phyloP scores from a whole-genome alignment of 2,113 vertebrate species.

The Semicossyphus pulcher region DNA sequence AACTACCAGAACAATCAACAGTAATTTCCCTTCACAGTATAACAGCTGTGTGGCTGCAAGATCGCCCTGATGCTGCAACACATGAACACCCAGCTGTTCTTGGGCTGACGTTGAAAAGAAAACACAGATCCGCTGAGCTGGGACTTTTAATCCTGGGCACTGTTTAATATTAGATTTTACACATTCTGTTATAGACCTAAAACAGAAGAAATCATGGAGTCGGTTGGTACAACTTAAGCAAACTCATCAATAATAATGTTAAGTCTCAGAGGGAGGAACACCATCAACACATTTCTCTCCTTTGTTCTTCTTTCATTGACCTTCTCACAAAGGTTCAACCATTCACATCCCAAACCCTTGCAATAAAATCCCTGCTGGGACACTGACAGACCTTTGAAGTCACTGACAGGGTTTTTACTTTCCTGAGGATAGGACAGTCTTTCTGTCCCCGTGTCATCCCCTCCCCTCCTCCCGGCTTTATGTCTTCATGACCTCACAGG shows the following conservation, averaged over 20 bases:
- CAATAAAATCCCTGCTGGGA: slow-evolving; percentile 36
- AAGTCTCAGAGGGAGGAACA: neutral
- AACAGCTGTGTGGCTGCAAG: too few relatives aligned
- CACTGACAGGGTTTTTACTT: slow-evolving; percentile 43
- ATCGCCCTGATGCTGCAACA: too few relatives aligned
- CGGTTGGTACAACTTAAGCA: too few relatives aligned
- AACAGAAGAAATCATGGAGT: too few relatives aligned
- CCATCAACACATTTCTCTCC: neutral
- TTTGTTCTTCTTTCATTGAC: neutral
- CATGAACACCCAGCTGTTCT: too few relatives aligned
- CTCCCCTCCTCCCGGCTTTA: slow-evolving; percentile 19
- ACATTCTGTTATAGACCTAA: too few relatives aligned
- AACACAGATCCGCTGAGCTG: too few relatives aligned
- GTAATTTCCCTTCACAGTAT: too few relatives aligned
- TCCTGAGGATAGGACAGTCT: slow-evolving; percentile 34
- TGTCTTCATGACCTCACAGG: slow-evolving; percentile 51
- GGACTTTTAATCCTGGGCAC: too few relatives aligned
- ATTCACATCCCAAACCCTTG: slow-evolving; percentile 29
- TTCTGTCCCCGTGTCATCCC: slow-evolving; percentile 41
- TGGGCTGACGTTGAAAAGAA: too few relatives aligned
- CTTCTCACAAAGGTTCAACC: slow-evolving; percentile 11
- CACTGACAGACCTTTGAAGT: slow-evolving; percentile 52
- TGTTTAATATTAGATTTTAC: too few relatives aligned
- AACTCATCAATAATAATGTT: neutral
- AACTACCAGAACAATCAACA: too few relatives aligned